phyloP scores from a whole-genome alignment of 2,113 vertebrate species.

The Lepisosteus oculatus region DNA sequence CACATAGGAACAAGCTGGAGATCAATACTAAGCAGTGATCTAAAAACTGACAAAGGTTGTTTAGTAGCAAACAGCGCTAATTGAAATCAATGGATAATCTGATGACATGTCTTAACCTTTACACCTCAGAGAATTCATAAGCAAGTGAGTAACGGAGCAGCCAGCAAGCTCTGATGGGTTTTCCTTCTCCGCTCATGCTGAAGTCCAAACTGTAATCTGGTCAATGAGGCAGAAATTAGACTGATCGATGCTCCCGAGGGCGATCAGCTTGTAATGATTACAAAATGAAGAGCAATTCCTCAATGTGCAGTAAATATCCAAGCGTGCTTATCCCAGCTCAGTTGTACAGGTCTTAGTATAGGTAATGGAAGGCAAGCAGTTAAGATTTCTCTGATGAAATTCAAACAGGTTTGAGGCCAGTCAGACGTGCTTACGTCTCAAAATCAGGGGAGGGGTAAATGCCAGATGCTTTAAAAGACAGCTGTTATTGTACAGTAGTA shows the following conservation, averaged over 20 bases:
- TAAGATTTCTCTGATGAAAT: no score
- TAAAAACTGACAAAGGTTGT: slow-evolving; percentile 68
- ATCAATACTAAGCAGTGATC: slow-evolving; percentile 67
- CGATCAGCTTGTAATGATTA: slow-evolving; percentile 37
- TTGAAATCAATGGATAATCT: slow-evolving; percentile 80
- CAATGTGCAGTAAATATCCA: slow-evolving; percentile 26
- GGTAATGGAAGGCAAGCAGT: no score
- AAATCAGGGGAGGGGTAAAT: no score
- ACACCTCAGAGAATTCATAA: slow-evolving; percentile 61
- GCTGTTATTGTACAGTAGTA: no score
- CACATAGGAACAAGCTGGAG: slow-evolving; percentile 49
- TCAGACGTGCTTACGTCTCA: no score
- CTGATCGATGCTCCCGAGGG: slow-evolving; percentile 48
- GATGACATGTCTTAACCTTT: slow-evolving; percentile 69
- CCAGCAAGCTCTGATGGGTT: slow-evolving; percentile 39
- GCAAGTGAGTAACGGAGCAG: slow-evolving; percentile 40
- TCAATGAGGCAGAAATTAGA: slow-evolving; percentile 38
- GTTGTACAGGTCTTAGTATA: no score
- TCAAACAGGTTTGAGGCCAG: no score
- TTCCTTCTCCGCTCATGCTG: slow-evolving; percentile 55
- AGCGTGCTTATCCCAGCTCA: neutral
- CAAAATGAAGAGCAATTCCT: slow-evolving; percentile 21
- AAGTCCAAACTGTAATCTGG: slow-evolving; percentile 44
- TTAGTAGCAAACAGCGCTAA: slow-evolving; percentile 64
- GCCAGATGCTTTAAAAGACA: no score